These are phyloP conservation scores for Platerodrilus igneus DNA, from an alignment of 2,888 invertebrate genomes.

Conservation along the genomic window DNA sequence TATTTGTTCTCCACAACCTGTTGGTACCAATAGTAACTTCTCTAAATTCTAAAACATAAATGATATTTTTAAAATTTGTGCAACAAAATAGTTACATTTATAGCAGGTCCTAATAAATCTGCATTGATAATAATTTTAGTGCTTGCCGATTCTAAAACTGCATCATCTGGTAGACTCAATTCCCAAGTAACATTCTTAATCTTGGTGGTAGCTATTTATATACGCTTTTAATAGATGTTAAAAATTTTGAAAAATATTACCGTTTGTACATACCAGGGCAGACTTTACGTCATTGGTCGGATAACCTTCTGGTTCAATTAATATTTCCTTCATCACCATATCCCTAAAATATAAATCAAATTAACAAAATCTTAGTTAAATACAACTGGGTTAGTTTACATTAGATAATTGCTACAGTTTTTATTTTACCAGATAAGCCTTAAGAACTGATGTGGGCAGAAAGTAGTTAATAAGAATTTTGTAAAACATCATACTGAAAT, in stretches of 20 bases:
- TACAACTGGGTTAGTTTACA: too few species aligned
- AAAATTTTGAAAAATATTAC: constrained; percentile 42
- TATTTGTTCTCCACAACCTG: constrained; percentile 79
- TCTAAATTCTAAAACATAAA: constrained; percentile 55
- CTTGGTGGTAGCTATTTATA: constrained; percentile 31
- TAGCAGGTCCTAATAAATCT: constrained; percentile 61
- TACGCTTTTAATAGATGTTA: neutral
- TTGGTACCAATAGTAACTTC: constrained; percentile 61
- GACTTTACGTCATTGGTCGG: constrained; percentile 62
- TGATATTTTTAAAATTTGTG: neutral
- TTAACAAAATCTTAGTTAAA: too few species aligned
- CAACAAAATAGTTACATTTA: constrained; percentile 48
- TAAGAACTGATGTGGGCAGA: too few species aligned
- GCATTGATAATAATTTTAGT: constrained; percentile 60
- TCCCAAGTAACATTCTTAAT: constrained; percentile 44
- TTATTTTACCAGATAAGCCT: too few species aligned
- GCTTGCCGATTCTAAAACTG: constrained; percentile 60
- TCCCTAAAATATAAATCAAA: constrained; percentile 51
- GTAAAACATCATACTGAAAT: too few species aligned
- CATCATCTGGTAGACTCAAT: constrained; percentile 50
- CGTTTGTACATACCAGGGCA: constrained; percentile 61
- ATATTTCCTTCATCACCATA: constrained; percentile 57
- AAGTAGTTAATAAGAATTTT: too few species aligned
- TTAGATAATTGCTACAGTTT: too few species aligned
- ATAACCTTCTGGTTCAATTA: constrained; percentile 69